Evolutionary conservation across 2,888 invertebrate species (phyloP).

Genomic region (Cerastis leucographa): DNA sequence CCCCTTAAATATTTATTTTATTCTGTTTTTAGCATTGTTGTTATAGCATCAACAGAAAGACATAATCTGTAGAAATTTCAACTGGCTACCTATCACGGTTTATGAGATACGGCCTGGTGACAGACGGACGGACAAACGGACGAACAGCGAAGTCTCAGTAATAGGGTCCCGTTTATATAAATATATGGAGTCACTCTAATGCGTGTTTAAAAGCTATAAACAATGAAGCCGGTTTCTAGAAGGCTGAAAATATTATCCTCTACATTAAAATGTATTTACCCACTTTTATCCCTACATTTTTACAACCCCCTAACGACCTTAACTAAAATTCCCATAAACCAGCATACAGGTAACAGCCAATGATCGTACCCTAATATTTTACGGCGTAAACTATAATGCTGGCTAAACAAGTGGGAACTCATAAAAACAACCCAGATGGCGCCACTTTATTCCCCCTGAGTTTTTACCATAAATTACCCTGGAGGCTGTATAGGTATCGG

Average conservation of each 20-base stretch:
- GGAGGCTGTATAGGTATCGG: slow-evolving; percentile 23
- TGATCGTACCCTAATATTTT: slow-evolving; percentile 55
- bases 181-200: too few species aligned
- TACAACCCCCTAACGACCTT: slow-evolving; percentile 20
- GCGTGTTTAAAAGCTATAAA: too few species aligned
- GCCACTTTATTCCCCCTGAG: slow-evolving; percentile 43
- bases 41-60: too few species aligned
- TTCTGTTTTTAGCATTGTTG: too few species aligned
- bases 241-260: background rate
- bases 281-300: slow-evolving; percentile 8
- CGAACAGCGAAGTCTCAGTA: too few species aligned
- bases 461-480: slow-evolving; percentile 54
- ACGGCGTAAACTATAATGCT: slow-evolving; percentile 53
- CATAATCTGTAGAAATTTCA: too few species aligned
- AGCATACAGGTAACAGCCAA: slow-evolving; percentile 23
- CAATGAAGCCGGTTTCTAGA: background rate
- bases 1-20: too few species aligned
- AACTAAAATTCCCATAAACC: slow-evolving; percentile 45
- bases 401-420: slow-evolving; percentile 54
- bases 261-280: background rate
- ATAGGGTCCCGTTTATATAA: too few species aligned
- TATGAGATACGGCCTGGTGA: too few species aligned
- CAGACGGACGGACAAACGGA: too few species aligned
- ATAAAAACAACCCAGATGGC: slow-evolving; percentile 60
- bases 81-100: too few species aligned